A percentile compares a stretch with the other conserved stretches of the same genome.
phyloP scores from a whole-genome alignment of 2,888 invertebrate species.

The Polydesmus complanatus region DNA sequence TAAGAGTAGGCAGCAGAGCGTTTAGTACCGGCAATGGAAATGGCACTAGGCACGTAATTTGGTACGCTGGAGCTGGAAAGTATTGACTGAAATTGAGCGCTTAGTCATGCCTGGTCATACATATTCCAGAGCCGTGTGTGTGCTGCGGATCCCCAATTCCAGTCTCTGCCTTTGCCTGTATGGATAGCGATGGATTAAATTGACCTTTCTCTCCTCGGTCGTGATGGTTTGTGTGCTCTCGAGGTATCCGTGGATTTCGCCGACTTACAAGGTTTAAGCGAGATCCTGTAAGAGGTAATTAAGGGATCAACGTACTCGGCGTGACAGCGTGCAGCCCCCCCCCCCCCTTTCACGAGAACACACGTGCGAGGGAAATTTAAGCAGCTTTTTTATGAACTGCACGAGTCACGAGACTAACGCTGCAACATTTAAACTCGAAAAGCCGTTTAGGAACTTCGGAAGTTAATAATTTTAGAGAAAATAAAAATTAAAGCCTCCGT shows the following conservation, averaged over 20 bases:
- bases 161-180: not conserved
- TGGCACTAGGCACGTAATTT: too few relatives aligned
- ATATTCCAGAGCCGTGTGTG: too few relatives aligned
- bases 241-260: not conserved
- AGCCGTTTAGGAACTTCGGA: too few relatives aligned
- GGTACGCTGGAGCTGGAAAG: not conserved
- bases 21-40: too few relatives aligned
- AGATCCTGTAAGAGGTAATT: not conserved
- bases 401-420: too few relatives aligned
- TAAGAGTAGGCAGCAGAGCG: not conserved
- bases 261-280: not conserved
- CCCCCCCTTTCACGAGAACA: too few relatives aligned
- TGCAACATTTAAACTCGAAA: too few relatives aligned
- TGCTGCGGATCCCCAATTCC: not conserved
- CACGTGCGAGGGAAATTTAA: too few relatives aligned
- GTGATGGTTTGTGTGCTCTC: not conserved
- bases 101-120: not conserved
- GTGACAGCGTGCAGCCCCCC: too few relatives aligned
- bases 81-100: not conserved
- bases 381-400: too few relatives aligned
- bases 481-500: too few relatives aligned
- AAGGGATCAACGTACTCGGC: not conserved
- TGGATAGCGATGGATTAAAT: not conserved
- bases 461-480: too few relatives aligned
- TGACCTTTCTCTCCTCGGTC: not conserved